A percentile compares a stretch with the other conserved stretches of the same genome.
These are phyloP conservation scores for Drosophila anceps DNA, from an alignment of 2,888 invertebrate genomes.

Conservation along the genomic window DNA sequence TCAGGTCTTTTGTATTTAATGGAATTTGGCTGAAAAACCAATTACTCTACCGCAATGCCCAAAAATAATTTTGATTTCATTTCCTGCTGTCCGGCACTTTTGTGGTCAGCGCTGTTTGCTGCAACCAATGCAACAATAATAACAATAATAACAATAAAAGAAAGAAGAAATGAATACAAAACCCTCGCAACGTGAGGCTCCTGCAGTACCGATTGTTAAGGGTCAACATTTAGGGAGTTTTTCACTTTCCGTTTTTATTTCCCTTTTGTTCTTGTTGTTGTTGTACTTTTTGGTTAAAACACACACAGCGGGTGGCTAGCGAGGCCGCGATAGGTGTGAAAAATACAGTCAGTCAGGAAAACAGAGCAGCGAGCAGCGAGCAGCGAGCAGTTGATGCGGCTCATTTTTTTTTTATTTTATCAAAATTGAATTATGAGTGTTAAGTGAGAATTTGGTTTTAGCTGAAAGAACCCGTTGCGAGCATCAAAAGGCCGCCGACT, in stretches of 20 bases:
- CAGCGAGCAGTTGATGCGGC: not conserved
- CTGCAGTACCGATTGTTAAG: constrained; percentile 59
- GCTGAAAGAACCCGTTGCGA: constrained; percentile 30
- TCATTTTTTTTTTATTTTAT: not conserved
- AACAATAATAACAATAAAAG: constrained; percentile 36
- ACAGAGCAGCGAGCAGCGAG: constrained; percentile 13
- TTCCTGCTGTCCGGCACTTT: constrained; percentile 63
- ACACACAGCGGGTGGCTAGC: constrained; percentile 54
- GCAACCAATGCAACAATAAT: constrained; percentile 59
- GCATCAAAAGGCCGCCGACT: constrained; percentile 60
- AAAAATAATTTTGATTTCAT: constrained; percentile 77
- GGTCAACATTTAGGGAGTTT: constrained; percentile 66
- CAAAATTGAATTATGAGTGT: constrained; percentile 63
- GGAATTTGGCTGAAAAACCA: constrained; percentile 72
- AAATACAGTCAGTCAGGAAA: constrained; percentile 20
- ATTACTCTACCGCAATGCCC: constrained; percentile 74
- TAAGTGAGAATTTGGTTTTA: constrained; percentile 24
- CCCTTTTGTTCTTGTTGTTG: not conserved
- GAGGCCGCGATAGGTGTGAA: constrained; percentile 64
- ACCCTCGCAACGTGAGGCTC: constrained; percentile 38
- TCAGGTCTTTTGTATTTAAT: constrained; percentile 15
- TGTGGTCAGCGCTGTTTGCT: constrained; percentile 58
- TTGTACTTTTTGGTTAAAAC: constrained; percentile 1
- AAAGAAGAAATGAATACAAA: constrained; percentile 24
- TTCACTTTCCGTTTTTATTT: constrained; percentile 61